Conservation (phyloP, 35 echinoderm and acorn worm species). For the Lytechinus variegatus region DNA sequence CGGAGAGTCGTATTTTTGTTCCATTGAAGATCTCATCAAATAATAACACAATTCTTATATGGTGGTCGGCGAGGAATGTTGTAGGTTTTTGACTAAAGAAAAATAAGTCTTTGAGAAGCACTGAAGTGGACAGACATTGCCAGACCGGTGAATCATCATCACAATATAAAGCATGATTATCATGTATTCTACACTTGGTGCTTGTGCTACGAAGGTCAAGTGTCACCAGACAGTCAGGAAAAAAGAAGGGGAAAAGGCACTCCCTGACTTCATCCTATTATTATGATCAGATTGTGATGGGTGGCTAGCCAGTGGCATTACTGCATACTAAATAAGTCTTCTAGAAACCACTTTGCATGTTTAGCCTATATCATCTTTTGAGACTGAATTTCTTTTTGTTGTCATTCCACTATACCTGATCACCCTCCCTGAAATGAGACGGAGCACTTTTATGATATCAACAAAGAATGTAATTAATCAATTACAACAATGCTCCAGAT, state of each 20-base stretch:
- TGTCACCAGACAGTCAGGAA: neutral
- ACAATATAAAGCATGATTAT: neutral
- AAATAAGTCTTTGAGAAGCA: neutral
- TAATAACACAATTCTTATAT: neutral
- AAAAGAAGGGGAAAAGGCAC: neutral
- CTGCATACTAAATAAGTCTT: neutral
- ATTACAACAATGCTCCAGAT: no score
- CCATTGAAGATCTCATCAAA: neutral
- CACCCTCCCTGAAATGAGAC: no score
- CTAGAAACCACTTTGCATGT: neutral
- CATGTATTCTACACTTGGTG: neutral
- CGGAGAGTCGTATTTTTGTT: neutral
- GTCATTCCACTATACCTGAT: no score
- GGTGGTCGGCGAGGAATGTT: neutral
- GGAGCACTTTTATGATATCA: no score
- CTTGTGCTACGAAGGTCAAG: neutral
- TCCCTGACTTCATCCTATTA: neutral
- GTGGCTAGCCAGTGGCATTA: neutral
- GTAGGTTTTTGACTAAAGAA: neutral
- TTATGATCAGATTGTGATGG: neutral
- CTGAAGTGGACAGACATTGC: neutral
- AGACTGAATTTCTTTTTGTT: no score
- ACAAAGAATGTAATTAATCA: no score
- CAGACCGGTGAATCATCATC: neutral
- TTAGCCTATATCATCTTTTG: neutral